Evolutionary conservation across 2,888 invertebrate species (phyloP).

Genomic region (Netelia melanura): DNA sequence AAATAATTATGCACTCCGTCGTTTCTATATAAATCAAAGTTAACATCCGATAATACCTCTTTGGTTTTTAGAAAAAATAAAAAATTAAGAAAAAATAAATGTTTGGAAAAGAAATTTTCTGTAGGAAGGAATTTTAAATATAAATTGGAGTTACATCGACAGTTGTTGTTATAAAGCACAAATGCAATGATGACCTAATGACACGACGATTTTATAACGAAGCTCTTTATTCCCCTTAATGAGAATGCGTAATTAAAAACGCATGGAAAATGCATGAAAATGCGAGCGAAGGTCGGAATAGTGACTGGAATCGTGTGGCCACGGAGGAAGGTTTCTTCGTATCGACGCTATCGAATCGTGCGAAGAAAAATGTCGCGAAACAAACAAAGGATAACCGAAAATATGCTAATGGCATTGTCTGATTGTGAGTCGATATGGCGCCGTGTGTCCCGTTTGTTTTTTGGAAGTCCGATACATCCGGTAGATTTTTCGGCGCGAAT

Average conservation of each 20-base stretch:
- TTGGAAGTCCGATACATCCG: not conserved
- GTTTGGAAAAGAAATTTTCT: too few species aligned
- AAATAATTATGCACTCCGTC: too few species aligned
- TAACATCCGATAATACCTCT: too few species aligned
- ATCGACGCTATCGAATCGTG: not conserved
- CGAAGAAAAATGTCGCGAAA: not conserved
- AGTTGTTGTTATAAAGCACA: not conserved
- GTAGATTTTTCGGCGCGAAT: too few species aligned
- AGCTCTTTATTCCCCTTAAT: not conserved
- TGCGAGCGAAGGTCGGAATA: conserved; percentile 37
- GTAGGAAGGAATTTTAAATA: too few species aligned
- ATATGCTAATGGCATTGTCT: conserved; percentile 17
- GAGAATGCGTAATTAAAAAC: conserved; percentile 10
- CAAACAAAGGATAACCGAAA: not conserved
- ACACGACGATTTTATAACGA: not conserved
- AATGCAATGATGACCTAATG: conserved; percentile 7
- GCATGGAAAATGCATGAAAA: conserved; percentile 46
- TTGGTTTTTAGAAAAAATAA: too few species aligned
- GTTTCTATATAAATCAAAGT: too few species aligned
- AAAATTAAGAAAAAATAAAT: too few species aligned
- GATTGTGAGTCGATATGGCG: not conserved
- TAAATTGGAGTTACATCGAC: too few species aligned
- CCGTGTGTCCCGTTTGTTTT: not conserved
- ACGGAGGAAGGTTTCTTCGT: not conserved
- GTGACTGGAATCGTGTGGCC: not conserved